phyloP scores from a whole-genome alignment of 2,797 vertebrate species.

The Alfaro cultratus region DNA sequence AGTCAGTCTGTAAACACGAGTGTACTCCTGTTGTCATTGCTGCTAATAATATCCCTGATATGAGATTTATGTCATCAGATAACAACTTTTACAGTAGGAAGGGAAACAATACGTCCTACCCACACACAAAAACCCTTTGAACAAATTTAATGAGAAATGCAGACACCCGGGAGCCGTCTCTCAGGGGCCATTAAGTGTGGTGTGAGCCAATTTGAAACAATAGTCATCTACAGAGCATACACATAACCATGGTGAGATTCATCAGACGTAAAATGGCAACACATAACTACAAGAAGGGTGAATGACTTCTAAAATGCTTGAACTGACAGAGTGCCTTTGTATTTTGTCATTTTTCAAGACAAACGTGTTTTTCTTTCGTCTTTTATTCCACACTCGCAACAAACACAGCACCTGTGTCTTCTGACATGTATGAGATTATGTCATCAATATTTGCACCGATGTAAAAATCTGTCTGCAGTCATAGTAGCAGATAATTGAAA shows the following conservation, averaged over 20 bases:
- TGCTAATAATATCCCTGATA: conserved; percentile 6
- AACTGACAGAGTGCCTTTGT: not conserved
- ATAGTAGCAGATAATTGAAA: not conserved
- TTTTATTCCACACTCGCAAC: not conserved
- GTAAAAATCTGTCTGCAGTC: not conserved
- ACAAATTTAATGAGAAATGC: conserved; percentile 20
- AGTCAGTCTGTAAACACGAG: not conserved
- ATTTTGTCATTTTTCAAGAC: not conserved
- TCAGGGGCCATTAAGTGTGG: not conserved
- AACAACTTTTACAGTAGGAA: not conserved
- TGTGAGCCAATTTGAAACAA: conserved; percentile 18
- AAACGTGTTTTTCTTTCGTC: not conserved
- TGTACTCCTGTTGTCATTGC: not conserved
- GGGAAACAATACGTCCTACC: conserved; percentile 22
- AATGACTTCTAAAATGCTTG: not conserved
- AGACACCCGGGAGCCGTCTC: conserved; percentile 28
- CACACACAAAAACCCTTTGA: not conserved
- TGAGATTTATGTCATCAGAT: conserved; percentile 5
- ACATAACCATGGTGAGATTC: not conserved
- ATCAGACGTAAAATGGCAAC: not conserved
- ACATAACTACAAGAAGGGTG: not conserved
- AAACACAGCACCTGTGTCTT: not conserved
- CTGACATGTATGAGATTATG: not conserved
- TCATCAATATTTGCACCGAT: not conserved
- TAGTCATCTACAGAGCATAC: conserved; percentile 17